Evolutionary conservation across 2,797 vertebrate genomes (phyloP).

Genomic region (Acomys russatus): DNA sequence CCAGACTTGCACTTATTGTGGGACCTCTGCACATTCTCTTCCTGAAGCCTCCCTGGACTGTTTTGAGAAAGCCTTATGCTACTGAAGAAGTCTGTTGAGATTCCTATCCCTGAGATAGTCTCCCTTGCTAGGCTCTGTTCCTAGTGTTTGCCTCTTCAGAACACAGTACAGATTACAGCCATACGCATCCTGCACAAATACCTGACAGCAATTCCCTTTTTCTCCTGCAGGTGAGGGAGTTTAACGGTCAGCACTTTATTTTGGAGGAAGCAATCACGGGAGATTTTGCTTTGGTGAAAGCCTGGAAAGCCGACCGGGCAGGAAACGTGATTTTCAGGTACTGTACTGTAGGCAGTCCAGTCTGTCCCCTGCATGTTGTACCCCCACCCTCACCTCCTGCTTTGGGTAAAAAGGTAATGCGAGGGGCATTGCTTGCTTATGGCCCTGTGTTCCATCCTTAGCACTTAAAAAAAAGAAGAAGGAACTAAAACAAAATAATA

Average conservation of each 20-base stretch:
- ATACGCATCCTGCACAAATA: not conserved
- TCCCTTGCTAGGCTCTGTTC: not conserved
- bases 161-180: not conserved
- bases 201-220: not conserved
- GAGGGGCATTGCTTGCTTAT: not conserved
- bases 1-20: not conserved
- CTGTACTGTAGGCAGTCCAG: not conserved
- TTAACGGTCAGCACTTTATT: slow-evolving; percentile 95
- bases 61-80: not conserved
- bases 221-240: slow-evolving; percentile 93
- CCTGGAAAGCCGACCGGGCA: slow-evolving; percentile 97
- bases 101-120: not conserved
- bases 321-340: slow-evolving; percentile 99
- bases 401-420: not conserved
- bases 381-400: not conserved
- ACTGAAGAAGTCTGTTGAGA: not conserved
- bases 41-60: not conserved
- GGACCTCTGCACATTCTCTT: not conserved
- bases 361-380: not conserved
- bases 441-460: not conserved
- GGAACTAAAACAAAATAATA: not conserved
- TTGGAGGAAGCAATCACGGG: slow-evolving; percentile 97
- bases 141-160: not conserved
- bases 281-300: slow-evolving; percentile 97
- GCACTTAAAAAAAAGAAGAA: not conserved